These are phyloP conservation scores for Monopterus albus DNA, from an alignment of 2,113 vertebrate genomes.

Conservation along the genomic window DNA sequence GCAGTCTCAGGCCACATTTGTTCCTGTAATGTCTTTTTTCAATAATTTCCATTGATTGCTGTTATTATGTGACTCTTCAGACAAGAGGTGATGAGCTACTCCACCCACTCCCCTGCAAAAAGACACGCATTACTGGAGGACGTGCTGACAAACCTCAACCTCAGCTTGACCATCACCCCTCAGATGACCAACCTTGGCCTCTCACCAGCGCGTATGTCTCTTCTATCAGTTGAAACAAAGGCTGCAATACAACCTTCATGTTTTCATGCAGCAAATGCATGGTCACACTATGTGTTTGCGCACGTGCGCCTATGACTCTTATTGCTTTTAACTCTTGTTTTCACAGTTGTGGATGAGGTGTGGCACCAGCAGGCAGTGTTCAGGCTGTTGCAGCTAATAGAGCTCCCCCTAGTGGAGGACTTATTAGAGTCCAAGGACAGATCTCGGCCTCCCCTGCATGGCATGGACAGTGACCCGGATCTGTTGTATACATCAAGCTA, in stretches of 20 bases:
- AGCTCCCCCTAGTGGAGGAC: slow-evolving; percentile 92
- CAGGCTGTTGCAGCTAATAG: slow-evolving; percentile 92
- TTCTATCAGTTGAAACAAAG: background rate
- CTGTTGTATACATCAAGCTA: slow-evolving; percentile 88
- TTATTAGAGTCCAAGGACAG: slow-evolving; percentile 83
- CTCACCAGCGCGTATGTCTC: slow-evolving; percentile 86
- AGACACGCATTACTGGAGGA: slow-evolving; percentile 87
- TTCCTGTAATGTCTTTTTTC: slow-evolving; percentile 23
- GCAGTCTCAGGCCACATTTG: background rate
- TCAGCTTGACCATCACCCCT: slow-evolving; percentile 84
- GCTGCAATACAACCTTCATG: background rate
- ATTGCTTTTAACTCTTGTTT: slow-evolving; percentile 7
- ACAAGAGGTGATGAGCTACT: slow-evolving; percentile 75
- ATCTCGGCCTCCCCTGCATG: slow-evolving; percentile 67
- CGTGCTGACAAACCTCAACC: slow-evolving; percentile 90
- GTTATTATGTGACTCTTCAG: slow-evolving; percentile 75
- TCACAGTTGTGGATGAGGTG: slow-evolving; percentile 90
- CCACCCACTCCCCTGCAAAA: slow-evolving; percentile 80
- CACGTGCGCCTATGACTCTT: background rate
- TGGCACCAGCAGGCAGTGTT: slow-evolving; percentile 95
- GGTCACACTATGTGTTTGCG: background rate
- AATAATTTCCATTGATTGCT: slow-evolving; percentile 56
- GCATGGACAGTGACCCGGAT: slow-evolving; percentile 81
- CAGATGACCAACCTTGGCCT: slow-evolving; percentile 85
- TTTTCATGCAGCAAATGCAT: background rate